Evolutionary conservation across 2,888 invertebrate genomes (phyloP).

Genomic region (Tachystola acroxantha): DNA sequence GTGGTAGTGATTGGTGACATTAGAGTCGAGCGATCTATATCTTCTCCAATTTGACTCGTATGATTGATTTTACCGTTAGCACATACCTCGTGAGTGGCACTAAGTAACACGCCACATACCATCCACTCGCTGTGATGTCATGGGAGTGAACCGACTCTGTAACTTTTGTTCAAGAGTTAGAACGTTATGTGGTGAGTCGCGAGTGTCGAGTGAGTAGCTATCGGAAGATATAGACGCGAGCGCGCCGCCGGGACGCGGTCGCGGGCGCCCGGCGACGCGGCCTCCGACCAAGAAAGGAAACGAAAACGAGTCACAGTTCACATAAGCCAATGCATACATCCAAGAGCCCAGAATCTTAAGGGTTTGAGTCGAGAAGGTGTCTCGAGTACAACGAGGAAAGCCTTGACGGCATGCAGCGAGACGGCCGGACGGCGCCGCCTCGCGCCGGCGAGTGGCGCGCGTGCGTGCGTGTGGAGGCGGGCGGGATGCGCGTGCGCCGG

Average conservation of each 20-base stretch:
- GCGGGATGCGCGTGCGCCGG: slow-evolving; percentile 36
- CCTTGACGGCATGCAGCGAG: slow-evolving; percentile 73
- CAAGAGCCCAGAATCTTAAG: slow-evolving; percentile 79
- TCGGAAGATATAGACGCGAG: slow-evolving; percentile 70
- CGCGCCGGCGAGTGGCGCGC: slow-evolving; percentile 21
- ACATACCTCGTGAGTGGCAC: slow-evolving; percentile 37
- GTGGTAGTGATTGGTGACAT: slow-evolving; percentile 68
- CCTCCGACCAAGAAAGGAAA: slow-evolving; percentile 75
- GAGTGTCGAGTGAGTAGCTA: slow-evolving; percentile 1
- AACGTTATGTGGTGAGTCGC: slow-evolving; percentile 20
- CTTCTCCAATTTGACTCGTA: slow-evolving; percentile 42
- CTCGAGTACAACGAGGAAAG: slow-evolving; percentile 73
- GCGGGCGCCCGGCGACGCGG: slow-evolving; percentile 53
- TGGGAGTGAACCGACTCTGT: slow-evolving; percentile 26
- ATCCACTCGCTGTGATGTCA: slow-evolving; percentile 23
- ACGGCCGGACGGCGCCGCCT: slow-evolving; percentile 52
- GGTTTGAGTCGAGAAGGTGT: slow-evolving; percentile 72
- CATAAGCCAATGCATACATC: slow-evolving; percentile 79
- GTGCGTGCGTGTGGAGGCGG: slow-evolving; percentile 26
- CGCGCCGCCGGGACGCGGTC: slow-evolving; percentile 54
- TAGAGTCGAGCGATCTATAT: slow-evolving; percentile 70
- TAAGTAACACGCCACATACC: slow-evolving; percentile 23
- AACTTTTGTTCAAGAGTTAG: slow-evolving; percentile 31
- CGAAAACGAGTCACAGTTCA: slow-evolving; percentile 78
- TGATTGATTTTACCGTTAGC: slow-evolving; percentile 22